phyloP scores from a whole-genome alignment of 2,888 invertebrate genomes.

The Metalampra italica region DNA sequence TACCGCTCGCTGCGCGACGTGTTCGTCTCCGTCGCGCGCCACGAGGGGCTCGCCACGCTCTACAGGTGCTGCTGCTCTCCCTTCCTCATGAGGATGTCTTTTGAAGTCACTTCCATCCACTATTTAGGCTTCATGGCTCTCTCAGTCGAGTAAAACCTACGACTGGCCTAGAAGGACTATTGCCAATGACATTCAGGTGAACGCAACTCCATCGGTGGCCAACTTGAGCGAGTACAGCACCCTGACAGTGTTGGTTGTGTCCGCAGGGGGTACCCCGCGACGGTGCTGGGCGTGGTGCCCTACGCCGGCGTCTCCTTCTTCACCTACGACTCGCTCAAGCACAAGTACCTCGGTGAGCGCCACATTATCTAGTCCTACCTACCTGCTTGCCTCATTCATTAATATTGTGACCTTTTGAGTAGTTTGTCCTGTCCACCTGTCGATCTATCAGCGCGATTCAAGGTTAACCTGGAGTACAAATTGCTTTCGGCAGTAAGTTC shows the following conservation, averaged over 20 bases:
- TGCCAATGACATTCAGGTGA: too few relatives aligned
- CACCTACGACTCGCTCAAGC: slow-evolving; percentile 96
- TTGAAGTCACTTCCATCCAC: too few relatives aligned
- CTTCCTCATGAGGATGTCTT: background rate
- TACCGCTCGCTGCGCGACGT: slow-evolving; percentile 79
- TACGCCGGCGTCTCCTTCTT: slow-evolving; percentile 98
- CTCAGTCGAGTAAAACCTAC: too few relatives aligned
- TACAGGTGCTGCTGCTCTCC: slow-evolving; percentile 10
- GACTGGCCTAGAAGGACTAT: too few relatives aligned
- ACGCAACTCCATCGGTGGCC: too few relatives aligned
- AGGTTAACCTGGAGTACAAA: too few relatives aligned
- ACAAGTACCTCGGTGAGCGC: slow-evolving; percentile 82
- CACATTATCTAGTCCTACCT: background rate
- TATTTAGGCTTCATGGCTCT: too few relatives aligned
- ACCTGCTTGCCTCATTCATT: background rate
- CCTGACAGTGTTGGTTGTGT: too few relatives aligned
- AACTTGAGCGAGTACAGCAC: too few relatives aligned
- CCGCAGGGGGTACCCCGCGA: slow-evolving; percentile 89
- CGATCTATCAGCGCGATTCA: too few relatives aligned
- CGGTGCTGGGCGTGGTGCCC: slow-evolving; percentile 95
- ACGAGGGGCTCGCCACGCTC: slow-evolving; percentile 8
- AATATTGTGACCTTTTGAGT: background rate
- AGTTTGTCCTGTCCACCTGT: too few relatives aligned
- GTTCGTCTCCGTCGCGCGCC: slow-evolving; percentile 80
- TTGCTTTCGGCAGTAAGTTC: too few relatives aligned